Conservation (phyloP, 2,888 invertebrate species). For the Zaprionus obscuricornis region DNA sequence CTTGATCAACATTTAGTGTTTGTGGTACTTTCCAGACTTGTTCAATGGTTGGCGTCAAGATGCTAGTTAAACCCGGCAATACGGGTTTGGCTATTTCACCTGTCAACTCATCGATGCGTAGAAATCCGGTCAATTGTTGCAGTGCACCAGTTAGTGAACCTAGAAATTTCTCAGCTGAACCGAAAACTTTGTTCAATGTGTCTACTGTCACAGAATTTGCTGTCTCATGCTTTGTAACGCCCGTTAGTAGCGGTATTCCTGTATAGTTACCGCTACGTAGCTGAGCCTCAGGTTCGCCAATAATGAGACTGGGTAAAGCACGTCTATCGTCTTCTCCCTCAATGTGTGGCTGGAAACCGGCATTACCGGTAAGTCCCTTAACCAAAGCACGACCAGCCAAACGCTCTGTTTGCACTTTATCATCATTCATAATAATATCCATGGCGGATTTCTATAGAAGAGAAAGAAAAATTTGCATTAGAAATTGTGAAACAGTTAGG, state of each 20-base stretch:
- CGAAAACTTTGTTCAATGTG: constrained; percentile 73
- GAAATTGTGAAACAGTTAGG: neutral
- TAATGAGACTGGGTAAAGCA: constrained; percentile 87
- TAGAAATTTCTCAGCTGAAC: constrained; percentile 78
- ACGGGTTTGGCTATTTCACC: constrained; percentile 73
- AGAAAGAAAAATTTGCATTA: neutral
- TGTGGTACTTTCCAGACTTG: constrained; percentile 80
- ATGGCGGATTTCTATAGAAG: constrained; percentile 73
- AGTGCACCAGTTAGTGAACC: constrained; percentile 72
- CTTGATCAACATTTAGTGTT: constrained; percentile 70
- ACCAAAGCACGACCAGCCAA: constrained; percentile 86
- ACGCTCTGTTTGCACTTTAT: constrained; percentile 85
- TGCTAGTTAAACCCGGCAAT: constrained; percentile 71
- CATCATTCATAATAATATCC: constrained; percentile 84
- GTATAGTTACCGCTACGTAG: constrained; percentile 85
- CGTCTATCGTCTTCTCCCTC: constrained; percentile 88
- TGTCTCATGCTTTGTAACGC: constrained; percentile 90
- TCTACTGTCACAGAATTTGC: constrained; percentile 78
- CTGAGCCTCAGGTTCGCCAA: constrained; percentile 86
- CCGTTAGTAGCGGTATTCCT: constrained; percentile 88
- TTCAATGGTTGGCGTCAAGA: constrained; percentile 71
- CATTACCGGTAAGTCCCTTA: constrained; percentile 86
- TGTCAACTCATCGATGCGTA: constrained; percentile 75
- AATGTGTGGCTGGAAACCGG: constrained; percentile 87
- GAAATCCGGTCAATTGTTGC: constrained; percentile 67